Percentiles rank a stretch among this genome's conserved stretches.
These are phyloP conservation scores for Raja brachyura DNA, from an alignment of 2,113 vertebrate species.

Conservation along the genomic window DNA sequence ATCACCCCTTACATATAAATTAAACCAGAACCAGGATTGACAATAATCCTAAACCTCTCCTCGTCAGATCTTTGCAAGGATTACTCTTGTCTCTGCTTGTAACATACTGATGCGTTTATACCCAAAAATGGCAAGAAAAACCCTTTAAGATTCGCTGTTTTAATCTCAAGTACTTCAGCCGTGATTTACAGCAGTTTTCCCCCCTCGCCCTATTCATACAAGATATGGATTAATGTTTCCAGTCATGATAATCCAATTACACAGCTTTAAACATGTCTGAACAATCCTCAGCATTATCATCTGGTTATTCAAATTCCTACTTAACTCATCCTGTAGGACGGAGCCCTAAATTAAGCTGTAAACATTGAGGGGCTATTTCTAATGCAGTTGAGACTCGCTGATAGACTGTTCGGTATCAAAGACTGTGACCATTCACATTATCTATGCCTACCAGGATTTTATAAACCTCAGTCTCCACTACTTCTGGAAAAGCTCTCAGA, in stretches of 20 bases:
- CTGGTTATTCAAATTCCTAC: constrained; percentile 39
- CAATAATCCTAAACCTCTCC: not conserved
- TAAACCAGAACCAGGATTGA: not conserved
- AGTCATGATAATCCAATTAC: constrained; percentile 46
- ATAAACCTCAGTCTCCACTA: too few species aligned
- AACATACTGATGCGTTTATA: not conserved
- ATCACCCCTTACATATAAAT: constrained; percentile 9
- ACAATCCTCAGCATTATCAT: constrained; percentile 41
- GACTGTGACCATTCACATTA: too few species aligned
- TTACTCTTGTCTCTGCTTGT: not conserved
- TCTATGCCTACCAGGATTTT: too few species aligned
- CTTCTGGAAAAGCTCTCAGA: too few species aligned
- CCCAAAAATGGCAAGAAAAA: not conserved
- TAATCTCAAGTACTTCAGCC: not conserved
- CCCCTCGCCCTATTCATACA: constrained; percentile 37
- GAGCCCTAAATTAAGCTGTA: constrained; percentile 28
- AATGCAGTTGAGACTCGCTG: too few species aligned
- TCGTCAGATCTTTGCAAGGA: not conserved
- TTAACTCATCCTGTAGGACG: constrained; percentile 41
- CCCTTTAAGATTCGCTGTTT: not conserved
- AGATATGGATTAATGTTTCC: constrained; percentile 41
- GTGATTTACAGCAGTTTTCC: constrained; percentile 18
- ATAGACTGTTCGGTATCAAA: too few species aligned
- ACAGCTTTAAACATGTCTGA: constrained; percentile 29
- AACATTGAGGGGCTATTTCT: not conserved